Conservation (phyloP, 2,113 vertebrate species). For the Lophura nycthemera region DNA sequence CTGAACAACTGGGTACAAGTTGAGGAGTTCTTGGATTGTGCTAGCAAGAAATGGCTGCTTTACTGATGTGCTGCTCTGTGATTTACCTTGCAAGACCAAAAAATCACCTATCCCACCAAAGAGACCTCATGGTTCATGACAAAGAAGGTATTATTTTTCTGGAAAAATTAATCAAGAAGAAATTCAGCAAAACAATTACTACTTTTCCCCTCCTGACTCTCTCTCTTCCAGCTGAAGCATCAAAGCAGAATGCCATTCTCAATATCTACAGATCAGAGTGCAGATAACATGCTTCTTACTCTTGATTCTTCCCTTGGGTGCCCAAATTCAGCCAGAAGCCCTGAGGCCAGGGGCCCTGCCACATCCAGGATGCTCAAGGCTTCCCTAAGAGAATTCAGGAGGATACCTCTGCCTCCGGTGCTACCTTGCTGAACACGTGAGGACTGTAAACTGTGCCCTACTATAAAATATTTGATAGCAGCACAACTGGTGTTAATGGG, state of each 20-base stretch:
- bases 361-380: background rate
- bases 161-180: background rate
- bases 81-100: background rate
- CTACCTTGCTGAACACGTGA: background rate
- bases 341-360: background rate
- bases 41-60: background rate
- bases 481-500: background rate
- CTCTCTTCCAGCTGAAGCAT: background rate
- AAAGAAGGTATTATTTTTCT: background rate
- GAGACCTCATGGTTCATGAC: background rate
- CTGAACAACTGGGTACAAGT: background rate
- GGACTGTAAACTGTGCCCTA: background rate
- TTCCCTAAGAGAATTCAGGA: background rate
- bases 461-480: background rate
- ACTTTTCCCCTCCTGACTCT: background rate
- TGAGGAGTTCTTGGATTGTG: background rate
- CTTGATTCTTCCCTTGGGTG: background rate
- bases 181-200: background rate
- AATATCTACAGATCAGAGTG: background rate
- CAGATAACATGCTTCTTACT: background rate
- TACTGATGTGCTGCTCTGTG: rapidly evolving
- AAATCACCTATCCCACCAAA: background rate
- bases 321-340: background rate
- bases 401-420: background rate
- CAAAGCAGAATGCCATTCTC: background rate